Percentiles rank a stretch among this genome's conserved stretches.
Conservation (phyloP, 30 jellyfish, hydroid and myxozoan species). For the Chironex yamaguchii region DNA sequence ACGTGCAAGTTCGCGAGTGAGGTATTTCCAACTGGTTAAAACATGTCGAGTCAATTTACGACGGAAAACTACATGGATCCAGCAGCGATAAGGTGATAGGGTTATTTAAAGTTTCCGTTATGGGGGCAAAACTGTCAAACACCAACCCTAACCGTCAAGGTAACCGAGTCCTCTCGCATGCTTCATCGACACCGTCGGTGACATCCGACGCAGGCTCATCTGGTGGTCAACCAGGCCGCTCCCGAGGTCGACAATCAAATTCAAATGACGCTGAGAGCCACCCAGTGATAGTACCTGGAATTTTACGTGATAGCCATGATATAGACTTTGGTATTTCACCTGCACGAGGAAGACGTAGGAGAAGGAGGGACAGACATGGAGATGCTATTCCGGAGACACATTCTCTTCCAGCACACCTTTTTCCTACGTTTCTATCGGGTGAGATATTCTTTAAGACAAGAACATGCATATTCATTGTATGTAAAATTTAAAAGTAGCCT, state of each 20-base stretch:
- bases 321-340: background rate
- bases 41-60: too few species aligned
- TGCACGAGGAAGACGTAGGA: slow-evolving; percentile 64
- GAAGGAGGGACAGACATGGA: slow-evolving; percentile 77
- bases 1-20: too few species aligned
- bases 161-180: background rate
- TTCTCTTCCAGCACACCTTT: slow-evolving; percentile 88
- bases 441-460: too few species aligned
- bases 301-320: background rate
- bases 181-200: background rate
- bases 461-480: too few species aligned
- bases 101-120: background rate
- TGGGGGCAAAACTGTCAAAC: background rate
- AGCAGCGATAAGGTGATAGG: too few species aligned
- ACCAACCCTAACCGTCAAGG: background rate
- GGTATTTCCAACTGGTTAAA: too few species aligned
- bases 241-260: background rate
- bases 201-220: background rate
- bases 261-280: background rate
- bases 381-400: slow-evolving; percentile 77
- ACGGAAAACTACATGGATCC: too few species aligned
- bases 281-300: background rate
- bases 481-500: too few species aligned
- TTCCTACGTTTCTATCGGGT: slow-evolving; percentile 90
- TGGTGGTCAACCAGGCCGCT: background rate